These are phyloP conservation scores for Drosophila silvestris DNA, from an alignment of 2,888 invertebrate genomes.

Conservation along the genomic window DNA sequence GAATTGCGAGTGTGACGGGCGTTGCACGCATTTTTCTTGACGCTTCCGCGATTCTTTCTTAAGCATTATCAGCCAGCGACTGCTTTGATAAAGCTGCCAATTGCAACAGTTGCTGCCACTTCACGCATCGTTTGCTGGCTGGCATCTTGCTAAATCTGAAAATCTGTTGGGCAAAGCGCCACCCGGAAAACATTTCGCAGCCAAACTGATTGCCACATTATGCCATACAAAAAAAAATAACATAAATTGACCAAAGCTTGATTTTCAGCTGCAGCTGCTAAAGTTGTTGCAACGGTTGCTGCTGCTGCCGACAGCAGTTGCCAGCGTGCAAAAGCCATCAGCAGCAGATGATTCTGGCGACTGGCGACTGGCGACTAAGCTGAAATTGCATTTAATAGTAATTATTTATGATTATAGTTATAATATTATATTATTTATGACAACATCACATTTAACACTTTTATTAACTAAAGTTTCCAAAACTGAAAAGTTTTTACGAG, in stretches of 20 bases:
- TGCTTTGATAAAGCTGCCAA: slow-evolving; percentile 58
- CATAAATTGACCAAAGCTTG: slow-evolving; percentile 45
- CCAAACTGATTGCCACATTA: slow-evolving; percentile 55
- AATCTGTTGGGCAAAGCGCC: slow-evolving; percentile 48
- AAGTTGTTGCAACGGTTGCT: slow-evolving; percentile 6
- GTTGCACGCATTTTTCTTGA: slow-evolving; percentile 78
- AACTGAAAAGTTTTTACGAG: neutral
- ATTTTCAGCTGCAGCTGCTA: slow-evolving; percentile 18
- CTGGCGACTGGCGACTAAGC: neutral
- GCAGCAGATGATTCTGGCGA: neutral
- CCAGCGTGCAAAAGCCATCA: slow-evolving; percentile 6
- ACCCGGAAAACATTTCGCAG: slow-evolving; percentile 63
- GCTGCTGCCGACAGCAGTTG: slow-evolving; percentile 15
- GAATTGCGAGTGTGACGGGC: slow-evolving; percentile 17
- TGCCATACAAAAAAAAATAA: slow-evolving; percentile 9
- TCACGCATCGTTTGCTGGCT: slow-evolving; percentile 57
- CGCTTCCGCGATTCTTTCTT: slow-evolving; percentile 76
- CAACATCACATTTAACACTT: neutral
- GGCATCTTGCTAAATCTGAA: slow-evolving; percentile 34
- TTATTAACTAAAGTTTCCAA: neutral
- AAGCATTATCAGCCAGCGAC: slow-evolving; percentile 54
- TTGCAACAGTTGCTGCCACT: slow-evolving; percentile 53
- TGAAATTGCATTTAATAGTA: neutral
- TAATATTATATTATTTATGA: neutral
- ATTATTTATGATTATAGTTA: neutral